phyloP scores from a whole-genome alignment of 2,888 invertebrate species.

The Drosophila paranaensis region DNA sequence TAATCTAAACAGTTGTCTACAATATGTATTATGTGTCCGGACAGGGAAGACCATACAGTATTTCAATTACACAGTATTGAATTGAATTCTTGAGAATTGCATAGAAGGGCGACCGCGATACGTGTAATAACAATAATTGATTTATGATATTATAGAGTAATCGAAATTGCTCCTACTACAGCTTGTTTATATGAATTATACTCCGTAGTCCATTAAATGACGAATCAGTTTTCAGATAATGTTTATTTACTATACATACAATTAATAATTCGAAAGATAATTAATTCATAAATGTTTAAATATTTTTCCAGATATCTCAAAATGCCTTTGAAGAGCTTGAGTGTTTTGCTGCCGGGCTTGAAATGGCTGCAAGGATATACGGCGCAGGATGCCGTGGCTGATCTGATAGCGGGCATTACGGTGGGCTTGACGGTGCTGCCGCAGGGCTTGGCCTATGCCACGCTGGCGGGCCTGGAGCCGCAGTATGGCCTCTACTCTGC shows the following conservation, averaged over 20 bases:
- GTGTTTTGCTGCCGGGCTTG: conserved; percentile 83
- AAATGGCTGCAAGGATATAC: conserved; percentile 92
- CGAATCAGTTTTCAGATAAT: background rate
- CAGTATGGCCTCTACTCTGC: conserved; percentile 98
- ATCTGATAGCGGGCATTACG: conserved; percentile 95
- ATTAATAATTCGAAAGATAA: background rate
- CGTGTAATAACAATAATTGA: background rate
- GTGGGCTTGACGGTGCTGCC: conserved; percentile 94
- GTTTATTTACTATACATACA: no score
- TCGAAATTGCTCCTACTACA: background rate
- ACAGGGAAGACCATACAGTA: background rate
- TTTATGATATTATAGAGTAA: background rate
- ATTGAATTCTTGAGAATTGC: conserved; percentile 2
- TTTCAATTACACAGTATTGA: background rate
- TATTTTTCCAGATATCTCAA: conserved; percentile 9
- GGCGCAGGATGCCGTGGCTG: conserved; percentile 91
- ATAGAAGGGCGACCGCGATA: background rate
- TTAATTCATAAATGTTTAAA: no score
- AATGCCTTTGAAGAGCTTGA: conserved; percentile 57
- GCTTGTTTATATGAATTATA: no score
- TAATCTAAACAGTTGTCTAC: background rate
- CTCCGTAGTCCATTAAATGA: background rate
- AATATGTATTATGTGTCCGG: background rate
- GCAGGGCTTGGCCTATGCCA: conserved; percentile 96
- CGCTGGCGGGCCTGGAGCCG: conserved; percentile 93